A percentile compares a stretch with the other conserved stretches of the same genome.
Conservation (phyloP, 2,797 vertebrate species). For the Garrulus glandarius region DNA sequence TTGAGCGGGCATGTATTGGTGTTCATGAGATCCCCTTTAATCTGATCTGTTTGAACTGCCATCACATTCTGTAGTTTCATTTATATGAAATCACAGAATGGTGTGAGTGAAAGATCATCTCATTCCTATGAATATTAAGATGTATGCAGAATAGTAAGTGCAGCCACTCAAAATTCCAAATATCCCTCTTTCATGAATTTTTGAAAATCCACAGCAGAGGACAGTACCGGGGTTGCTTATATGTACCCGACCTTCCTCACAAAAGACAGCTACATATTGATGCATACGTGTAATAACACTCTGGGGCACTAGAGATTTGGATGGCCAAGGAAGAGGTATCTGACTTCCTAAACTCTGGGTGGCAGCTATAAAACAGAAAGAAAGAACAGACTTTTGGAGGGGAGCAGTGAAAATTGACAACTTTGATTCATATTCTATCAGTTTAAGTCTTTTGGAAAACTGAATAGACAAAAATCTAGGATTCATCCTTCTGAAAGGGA, state of each 20-base stretch:
- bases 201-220: background rate
- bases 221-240: background rate
- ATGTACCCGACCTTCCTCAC: background rate
- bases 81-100: background rate
- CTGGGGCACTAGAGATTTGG: background rate
- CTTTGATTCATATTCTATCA: background rate
- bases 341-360: background rate
- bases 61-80: background rate
- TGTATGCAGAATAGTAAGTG: background rate
- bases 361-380: background rate
- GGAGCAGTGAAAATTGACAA: background rate
- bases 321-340: background rate
- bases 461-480: background rate
- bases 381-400: background rate
- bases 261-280: background rate
- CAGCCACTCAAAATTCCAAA: background rate
- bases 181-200: background rate
- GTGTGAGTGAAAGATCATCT: background rate
- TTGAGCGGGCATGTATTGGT: background rate
- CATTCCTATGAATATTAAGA: background rate
- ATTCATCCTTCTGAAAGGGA: background rate
- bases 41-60: background rate
- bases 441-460: background rate
- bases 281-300: background rate
- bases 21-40: background rate